A percentile compares a stretch with the other conserved stretches of the same genome.
These are phyloP conservation scores for Corythornis cristatus DNA, from an alignment of 2,113 vertebrate genomes.

Conservation along the genomic window DNA sequence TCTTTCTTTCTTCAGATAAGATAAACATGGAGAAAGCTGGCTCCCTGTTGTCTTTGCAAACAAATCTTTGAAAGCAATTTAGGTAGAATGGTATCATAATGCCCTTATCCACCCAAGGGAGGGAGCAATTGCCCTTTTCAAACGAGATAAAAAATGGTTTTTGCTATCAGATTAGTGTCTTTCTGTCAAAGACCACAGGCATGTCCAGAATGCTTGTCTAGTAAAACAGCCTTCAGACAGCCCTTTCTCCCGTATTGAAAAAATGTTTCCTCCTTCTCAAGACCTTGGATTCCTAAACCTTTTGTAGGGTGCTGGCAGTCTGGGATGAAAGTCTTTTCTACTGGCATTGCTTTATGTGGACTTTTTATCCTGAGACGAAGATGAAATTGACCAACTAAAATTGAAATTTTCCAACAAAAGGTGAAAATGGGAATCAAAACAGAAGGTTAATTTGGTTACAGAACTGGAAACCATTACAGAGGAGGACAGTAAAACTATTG, in stretches of 20 bases:
- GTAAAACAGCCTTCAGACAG: neutral
- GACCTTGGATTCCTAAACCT: neutral
- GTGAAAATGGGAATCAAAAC: neutral
- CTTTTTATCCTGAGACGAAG: neutral
- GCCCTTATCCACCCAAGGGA: neutral
- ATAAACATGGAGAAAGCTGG: neutral
- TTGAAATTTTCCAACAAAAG: neutral
- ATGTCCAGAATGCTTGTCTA: neutral
- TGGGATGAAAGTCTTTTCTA: neutral
- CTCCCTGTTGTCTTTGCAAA: constrained; percentile 3
- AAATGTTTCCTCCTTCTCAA: neutral
- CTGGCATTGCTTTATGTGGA: neutral
- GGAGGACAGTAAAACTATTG: neutral
- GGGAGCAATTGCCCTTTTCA: neutral
- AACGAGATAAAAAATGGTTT: neutral
- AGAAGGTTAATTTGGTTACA: neutral
- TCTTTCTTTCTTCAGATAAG: neutral
- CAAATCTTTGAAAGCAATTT: neutral
- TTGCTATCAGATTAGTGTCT: neutral
- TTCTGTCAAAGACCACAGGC: neutral
- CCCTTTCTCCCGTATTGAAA: neutral
- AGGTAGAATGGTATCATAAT: neutral
- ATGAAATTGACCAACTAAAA: neutral
- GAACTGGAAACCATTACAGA: neutral
- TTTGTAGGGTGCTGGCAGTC: neutral